These are phyloP conservation scores for Daubentonia madagascariensis DNA, from an alignment of 2,113 vertebrate genomes.

Conservation along the genomic window DNA sequence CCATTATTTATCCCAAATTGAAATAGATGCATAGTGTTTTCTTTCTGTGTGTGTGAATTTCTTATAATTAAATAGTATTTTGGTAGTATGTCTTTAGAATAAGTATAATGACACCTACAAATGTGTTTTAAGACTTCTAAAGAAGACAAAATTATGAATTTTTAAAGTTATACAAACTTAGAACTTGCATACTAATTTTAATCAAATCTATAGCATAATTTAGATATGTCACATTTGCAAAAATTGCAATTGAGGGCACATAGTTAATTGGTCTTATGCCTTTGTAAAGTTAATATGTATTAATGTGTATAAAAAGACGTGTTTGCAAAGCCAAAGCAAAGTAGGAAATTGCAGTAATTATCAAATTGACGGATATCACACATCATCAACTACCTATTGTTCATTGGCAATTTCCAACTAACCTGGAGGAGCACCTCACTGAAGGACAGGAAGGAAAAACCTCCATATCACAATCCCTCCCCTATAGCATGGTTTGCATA, in stretches of 20 bases:
- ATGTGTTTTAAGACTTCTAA: not conserved
- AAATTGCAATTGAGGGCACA: not conserved
- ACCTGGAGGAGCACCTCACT: not conserved
- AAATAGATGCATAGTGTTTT: constrained; percentile 12
- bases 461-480: not conserved
- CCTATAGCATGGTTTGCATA: not conserved
- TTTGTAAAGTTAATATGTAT: not conserved
- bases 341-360: not conserved
- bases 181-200: constrained; percentile 2
- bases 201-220: not conserved
- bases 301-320: not conserved
- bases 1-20: not conserved
- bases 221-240: not conserved
- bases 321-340: not conserved
- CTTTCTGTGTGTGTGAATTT: not conserved
- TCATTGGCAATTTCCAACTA: not conserved
- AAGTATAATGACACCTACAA: not conserved
- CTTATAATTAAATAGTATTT: not conserved
- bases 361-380: not conserved
- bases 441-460: not conserved
- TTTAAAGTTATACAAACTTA: not conserved
- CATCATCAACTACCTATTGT: not conserved
- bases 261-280: not conserved
- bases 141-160: not conserved
- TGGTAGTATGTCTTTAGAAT: not conserved